A percentile compares a stretch with the other conserved stretches of the same genome.
Evolutionary conservation across 2,888 invertebrate species (phyloP).

Genomic region (Dynastes tityus): DNA sequence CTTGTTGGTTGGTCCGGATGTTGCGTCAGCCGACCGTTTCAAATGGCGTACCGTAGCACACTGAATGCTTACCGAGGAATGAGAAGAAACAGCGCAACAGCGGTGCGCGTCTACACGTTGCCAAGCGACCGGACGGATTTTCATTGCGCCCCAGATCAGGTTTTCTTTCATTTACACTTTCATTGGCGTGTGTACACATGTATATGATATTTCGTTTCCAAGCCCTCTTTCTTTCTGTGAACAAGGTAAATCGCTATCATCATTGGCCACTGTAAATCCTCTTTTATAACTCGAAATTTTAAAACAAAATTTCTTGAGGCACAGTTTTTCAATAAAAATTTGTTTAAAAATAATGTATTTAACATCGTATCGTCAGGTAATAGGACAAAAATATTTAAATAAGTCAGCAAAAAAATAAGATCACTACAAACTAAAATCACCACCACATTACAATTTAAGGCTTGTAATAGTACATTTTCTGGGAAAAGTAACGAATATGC

Average conservation of each 20-base stretch:
- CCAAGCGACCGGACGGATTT: slow-evolving; percentile 58
- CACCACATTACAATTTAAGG: too few relatives aligned
- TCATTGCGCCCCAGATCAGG: slow-evolving; percentile 49
- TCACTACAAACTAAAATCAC: too few relatives aligned
- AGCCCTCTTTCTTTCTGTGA: neutral
- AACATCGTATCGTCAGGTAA: too few relatives aligned
- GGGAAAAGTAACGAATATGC: too few relatives aligned
- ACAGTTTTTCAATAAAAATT: too few relatives aligned
- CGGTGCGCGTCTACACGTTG: slow-evolving; percentile 59
- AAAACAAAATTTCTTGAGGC: neutral
- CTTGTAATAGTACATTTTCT: too few relatives aligned
- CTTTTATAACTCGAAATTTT: neutral
- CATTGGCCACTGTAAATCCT: neutral
- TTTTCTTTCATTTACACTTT: slow-evolving; percentile 55
- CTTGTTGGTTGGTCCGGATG: neutral
- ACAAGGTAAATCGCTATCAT: neutral
- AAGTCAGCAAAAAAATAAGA: too few relatives aligned
- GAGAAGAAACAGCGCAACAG: slow-evolving; percentile 59
- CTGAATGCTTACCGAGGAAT: slow-evolving; percentile 55
- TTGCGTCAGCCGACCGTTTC: slow-evolving; percentile 39
- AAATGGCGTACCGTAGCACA: slow-evolving; percentile 56
- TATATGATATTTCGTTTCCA: slow-evolving; percentile 1
- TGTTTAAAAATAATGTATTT: too few relatives aligned
- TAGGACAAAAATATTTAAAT: too few relatives aligned
- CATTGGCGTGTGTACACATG: slow-evolving; percentile 29